These are phyloP conservation scores for Machaerirhynchus nigripectus DNA, from an alignment of 2,113 vertebrate genomes.

Conservation along the genomic window DNA sequence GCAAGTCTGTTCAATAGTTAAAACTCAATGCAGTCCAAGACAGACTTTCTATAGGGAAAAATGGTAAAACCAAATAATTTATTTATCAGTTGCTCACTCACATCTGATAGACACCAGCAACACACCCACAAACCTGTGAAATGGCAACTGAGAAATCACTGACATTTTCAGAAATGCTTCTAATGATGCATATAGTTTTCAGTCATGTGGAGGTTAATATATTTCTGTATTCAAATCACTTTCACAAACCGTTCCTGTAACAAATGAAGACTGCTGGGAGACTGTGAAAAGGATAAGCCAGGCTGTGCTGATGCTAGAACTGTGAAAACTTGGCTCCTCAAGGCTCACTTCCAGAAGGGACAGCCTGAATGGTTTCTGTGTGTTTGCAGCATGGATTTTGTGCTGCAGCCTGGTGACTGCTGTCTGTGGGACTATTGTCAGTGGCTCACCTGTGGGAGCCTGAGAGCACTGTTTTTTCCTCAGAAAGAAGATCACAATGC, in stretches of 20 bases:
- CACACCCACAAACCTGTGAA: neutral
- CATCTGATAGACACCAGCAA: neutral
- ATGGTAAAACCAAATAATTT: neutral
- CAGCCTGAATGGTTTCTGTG: neutral
- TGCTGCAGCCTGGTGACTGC: neutral
- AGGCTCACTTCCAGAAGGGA: rapidly evolving
- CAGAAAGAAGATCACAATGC: neutral
- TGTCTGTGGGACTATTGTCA: neutral
- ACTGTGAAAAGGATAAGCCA: neutral
- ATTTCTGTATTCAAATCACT: neutral
- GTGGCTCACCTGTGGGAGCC: neutral
- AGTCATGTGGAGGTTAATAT: neutral
- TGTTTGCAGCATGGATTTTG: neutral
- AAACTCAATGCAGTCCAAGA: neutral
- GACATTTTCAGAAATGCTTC: neutral
- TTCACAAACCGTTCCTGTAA: neutral
- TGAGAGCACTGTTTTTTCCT: neutral
- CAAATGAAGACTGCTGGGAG: neutral
- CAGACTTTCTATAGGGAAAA: neutral
- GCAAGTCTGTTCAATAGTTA: neutral
- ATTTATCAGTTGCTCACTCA: neutral
- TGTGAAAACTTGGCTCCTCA: neutral
- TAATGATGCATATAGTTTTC: neutral
- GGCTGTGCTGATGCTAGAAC: neutral
- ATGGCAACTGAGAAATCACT: neutral